Evolutionary conservation across 2,113 vertebrate genomes (phyloP).

Genomic region (Chaenocephalus aceratus): DNA sequence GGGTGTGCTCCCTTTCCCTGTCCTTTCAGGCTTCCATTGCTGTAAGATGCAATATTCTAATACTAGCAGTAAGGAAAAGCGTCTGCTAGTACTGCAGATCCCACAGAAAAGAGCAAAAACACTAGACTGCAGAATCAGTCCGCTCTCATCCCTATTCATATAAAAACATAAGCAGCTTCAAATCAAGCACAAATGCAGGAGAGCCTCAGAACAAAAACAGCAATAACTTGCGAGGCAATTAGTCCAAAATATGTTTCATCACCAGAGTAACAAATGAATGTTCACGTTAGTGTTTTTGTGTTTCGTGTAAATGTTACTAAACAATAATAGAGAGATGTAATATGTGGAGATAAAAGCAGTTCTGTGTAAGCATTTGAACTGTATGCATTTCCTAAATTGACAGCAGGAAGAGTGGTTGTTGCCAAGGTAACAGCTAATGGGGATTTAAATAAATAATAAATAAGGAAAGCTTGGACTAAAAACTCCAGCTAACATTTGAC

Average conservation of each 20-base stretch:
- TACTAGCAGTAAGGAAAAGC: not conserved
- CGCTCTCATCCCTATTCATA: not conserved
- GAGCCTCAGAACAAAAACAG: slow-evolving; percentile 6
- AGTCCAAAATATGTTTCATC: not conserved
- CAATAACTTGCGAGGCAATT: not conserved
- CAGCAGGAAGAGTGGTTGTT: not conserved
- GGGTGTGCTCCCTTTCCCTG: not conserved
- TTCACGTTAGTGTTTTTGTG: not conserved
- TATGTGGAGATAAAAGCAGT: not conserved
- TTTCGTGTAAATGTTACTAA: not conserved
- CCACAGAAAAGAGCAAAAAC: not conserved
- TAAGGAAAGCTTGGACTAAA: not conserved
- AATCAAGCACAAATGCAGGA: not conserved
- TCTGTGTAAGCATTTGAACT: not conserved
- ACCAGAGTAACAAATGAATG: not conserved
- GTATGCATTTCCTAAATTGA: not conserved
- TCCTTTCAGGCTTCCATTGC: not conserved
- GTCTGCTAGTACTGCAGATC: not conserved
- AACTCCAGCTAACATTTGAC: not conserved
- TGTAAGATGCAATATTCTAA: not conserved
- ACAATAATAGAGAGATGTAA: not conserved
- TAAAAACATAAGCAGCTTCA: slow-evolving; percentile 15
- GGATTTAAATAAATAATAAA: not conserved
- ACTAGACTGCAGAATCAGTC: not conserved
- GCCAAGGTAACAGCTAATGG: slow-evolving; percentile 21